phyloP scores from a whole-genome alignment of 2,888 invertebrate species.

The Chironomus tentans region DNA sequence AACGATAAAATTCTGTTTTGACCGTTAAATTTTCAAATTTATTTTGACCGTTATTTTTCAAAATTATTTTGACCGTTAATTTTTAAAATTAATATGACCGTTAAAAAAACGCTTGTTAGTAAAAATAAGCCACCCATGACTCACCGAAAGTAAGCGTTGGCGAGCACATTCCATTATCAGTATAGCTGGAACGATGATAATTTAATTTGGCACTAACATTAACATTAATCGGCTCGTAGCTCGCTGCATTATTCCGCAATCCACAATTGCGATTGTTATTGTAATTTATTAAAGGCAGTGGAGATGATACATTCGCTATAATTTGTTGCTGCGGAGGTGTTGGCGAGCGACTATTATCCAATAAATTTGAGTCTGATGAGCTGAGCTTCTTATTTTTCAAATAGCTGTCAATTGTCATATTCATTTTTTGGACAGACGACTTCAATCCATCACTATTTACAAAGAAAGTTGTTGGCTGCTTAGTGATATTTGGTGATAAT shows the following conservation, averaged over 20 bases:
- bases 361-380: conserved; percentile 15
- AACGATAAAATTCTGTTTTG: too few relatives aligned
- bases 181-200: conserved; percentile 9
- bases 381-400: conserved; percentile 40
- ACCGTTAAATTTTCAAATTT: background rate
- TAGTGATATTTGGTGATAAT: background rate
- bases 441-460: conserved; percentile 35
- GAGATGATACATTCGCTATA: background rate
- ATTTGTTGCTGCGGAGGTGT: conserved; percentile 14
- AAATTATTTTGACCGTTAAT: background rate
- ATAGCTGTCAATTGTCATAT: conserved; percentile 41
- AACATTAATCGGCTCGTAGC: conserved; percentile 13
- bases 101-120: too few relatives aligned
- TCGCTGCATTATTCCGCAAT: background rate
- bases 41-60: too few relatives aligned
- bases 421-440: conserved; percentile 42
- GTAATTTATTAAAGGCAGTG: background rate
- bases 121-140: background rate
- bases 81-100: background rate
- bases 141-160: conserved; percentile 1
- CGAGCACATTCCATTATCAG: conserved; percentile 5
- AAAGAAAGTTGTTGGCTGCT: background rate
- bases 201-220: background rate
- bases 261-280: background rate
- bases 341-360: conserved; percentile 14